Evolutionary conservation across 2,888 invertebrate genomes (phyloP), one percentile per base, ranked within the genome.

Genomic region (Pinctada fucata): DNA sequence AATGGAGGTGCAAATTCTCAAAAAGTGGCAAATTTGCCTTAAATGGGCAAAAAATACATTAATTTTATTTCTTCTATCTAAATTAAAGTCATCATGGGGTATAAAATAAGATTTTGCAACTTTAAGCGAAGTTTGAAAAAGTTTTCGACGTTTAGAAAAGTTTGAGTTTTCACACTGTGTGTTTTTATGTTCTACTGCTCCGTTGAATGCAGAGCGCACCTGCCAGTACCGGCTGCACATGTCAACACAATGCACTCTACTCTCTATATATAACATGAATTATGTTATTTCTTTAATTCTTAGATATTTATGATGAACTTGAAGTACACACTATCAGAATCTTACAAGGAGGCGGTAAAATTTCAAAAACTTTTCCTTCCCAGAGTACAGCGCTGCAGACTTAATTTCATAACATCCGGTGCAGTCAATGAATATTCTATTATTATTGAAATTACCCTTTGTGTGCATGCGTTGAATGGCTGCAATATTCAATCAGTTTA

Each of bases 301-400:
- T 31, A 31, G 31, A 31, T 31, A 31, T 31, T 31, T 31, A 31
- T 31, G 31, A 31, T 31, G 31, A 31, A 31, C 31, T 1, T 31
- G 31, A 31, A 31, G 31, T 31, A 31, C 31, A 31, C 31, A 58
- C 6, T 58, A 58, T 58, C 58, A 58, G 58, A 58, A 58, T 6
- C 13, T 58, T 58, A 13, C 8, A 58, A 13, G 6, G 8, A 78
- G 79, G 79, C 82, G 82, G 79, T 76, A 82, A 82, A 82, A 78
- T 52, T 81, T 82, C 73, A 65, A 80, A 82, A 82, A 73, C 72
- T 78, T 82, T 80, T 67, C 67, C 74, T 76, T 80, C 82, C 82
- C 82, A 78, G 66, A 75, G 65, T 63, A 63, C 58, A 58, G 8
- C 73, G 68, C 50, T 78, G 78, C 73, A 69, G 3, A 49, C 13